phyloP scores from a whole-genome alignment of 1,140 invertebrate species.

The Drosophila subpulchrella region DNA sequence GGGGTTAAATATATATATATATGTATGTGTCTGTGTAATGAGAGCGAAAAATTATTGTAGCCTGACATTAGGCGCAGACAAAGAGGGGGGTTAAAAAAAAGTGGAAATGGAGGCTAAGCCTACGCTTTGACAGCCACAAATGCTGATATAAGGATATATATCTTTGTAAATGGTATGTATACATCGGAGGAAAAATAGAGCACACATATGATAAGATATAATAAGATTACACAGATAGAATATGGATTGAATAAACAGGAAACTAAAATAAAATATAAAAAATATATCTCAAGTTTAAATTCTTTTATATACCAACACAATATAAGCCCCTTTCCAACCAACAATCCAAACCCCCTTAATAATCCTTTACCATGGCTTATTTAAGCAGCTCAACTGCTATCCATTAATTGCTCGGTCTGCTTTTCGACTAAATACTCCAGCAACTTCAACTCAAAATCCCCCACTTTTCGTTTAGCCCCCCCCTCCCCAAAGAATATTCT shows the following conservation, averaged over 20 bases:
- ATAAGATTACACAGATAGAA: too few relatives aligned
- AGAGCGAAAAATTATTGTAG: constrained; percentile 31
- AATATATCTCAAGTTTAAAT: too few relatives aligned
- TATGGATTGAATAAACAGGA: too few relatives aligned
- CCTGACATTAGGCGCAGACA: constrained; percentile 54
- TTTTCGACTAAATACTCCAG: constrained; percentile 7
- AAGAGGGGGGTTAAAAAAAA: not conserved
- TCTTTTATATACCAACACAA: too few relatives aligned
- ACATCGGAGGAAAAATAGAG: not conserved
- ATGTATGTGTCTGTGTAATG: constrained; percentile 23
- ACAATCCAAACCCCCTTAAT: not conserved
- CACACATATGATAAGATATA: not conserved
- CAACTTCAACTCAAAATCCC: not conserved
- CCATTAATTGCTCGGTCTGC: constrained; percentile 41
- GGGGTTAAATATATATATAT: constrained; percentile 18
- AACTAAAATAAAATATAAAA: not conserved
- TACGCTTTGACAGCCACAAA: constrained; percentile 40
- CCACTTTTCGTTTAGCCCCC: not conserved
- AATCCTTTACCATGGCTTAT: not conserved
- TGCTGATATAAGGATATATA: constrained; percentile 5
- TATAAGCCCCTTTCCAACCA: not conserved
- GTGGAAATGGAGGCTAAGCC: constrained; percentile 12
- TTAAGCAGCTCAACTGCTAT: constrained; percentile 31
- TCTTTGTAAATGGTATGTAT: not conserved
- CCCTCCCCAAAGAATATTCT: constrained; percentile 3